Conservation (phyloP, 2,113 vertebrate species). For the Sapayoa aenigma region DNA sequence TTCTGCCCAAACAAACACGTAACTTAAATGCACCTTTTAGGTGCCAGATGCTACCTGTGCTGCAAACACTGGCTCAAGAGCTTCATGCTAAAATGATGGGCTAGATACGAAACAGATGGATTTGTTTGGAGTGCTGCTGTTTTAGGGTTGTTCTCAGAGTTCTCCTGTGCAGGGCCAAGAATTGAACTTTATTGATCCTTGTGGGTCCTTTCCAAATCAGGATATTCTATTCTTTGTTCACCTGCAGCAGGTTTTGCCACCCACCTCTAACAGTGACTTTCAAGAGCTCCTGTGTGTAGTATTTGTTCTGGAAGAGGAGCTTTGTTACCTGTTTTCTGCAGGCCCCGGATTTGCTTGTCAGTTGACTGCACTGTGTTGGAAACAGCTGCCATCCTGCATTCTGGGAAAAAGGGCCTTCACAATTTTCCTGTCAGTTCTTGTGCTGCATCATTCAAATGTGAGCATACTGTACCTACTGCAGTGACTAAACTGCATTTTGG, state of each 20-base stretch:
- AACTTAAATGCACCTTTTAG: not conserved
- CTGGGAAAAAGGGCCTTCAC: not conserved
- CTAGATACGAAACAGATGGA: not conserved
- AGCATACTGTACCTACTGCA: not conserved
- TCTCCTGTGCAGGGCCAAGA: not conserved
- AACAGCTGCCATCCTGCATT: not conserved
- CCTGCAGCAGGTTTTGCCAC: not conserved
- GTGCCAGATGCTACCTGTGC: not conserved
- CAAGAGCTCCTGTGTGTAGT: not conserved
- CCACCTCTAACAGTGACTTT: not conserved
- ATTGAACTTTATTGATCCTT: not conserved
- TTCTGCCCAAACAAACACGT: not conserved
- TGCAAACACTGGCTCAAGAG: not conserved
- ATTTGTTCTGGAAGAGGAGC: not conserved
- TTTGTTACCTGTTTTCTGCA: not conserved
- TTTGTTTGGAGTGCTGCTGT: not conserved
- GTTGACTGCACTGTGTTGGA: not conserved
- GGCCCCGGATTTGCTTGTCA: not conserved
- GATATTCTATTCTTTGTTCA: not conserved
- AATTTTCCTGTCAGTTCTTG: not conserved
- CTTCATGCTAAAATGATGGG: not conserved
- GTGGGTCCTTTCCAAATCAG: not conserved
- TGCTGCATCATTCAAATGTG: not conserved
- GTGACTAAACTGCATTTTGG: not conserved
- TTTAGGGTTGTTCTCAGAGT: not conserved